Base-by-base conservation (phyloP, 2,797 vertebrate genomes). In the Crocidura indochinensis region DNA sequence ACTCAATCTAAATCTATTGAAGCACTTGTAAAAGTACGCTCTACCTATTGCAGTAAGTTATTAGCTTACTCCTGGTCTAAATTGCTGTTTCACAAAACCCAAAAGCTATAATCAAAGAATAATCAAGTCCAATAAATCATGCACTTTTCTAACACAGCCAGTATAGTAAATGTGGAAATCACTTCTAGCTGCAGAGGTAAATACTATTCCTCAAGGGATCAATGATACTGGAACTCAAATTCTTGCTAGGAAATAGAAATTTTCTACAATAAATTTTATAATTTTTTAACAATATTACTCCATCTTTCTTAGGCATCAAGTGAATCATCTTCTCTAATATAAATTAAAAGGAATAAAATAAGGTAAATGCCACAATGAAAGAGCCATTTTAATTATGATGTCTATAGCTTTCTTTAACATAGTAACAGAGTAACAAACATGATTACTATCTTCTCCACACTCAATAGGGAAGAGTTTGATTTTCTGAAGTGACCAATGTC, bases 31-130 rank as follows among this genome's bases (percentile, higher is more conserved):
- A 83, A 49, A 75, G 46, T 29, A 88, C 27, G 72, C 81, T 76
- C 84, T 60, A 60, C 20, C 65, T 51, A 31, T 68, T 84, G 31
- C 26, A 90, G 56, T 51, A 87, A 68, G 62, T 60, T 29, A 84
- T 72, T 80, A 91, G 46, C 46, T 83, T 76, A 67, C 7, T 51
- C 69, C 69, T 56, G 51, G n/a, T 73, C 24, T 14, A 64, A 14
- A 74, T 22, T 46, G 82, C 24, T 60, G 56, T 38, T 77, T 79
- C 74, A 12, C 14, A 26, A 71, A 93, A 88, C 88, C 49, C 46
- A 91, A 88, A 27, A 93, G n/a, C 47, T 72, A 69, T 67, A 71
- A 88, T 67, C 73, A 91, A 64, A 87, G 15, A 83, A 82, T 12
- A 83, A 74, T 24, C 10, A 74, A 89, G 56, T 67, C 29, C 67